These are phyloP conservation scores for Chionomys nivalis DNA, from an alignment of 2,113 vertebrate genomes.

Conservation along the genomic window DNA sequence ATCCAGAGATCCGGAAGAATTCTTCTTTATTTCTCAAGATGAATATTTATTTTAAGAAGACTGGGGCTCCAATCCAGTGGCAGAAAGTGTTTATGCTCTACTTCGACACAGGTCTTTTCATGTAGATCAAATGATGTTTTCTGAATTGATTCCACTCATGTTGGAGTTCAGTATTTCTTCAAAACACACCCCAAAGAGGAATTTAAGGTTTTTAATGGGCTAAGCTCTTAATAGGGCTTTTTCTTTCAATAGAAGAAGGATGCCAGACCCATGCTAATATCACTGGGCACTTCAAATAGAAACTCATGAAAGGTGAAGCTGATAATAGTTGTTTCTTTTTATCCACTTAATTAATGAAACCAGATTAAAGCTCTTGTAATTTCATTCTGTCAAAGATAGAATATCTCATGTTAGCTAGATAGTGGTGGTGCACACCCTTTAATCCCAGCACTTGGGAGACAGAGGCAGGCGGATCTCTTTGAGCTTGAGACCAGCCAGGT, in stretches of 20 bases:
- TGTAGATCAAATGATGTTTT: slow-evolving; percentile 50
- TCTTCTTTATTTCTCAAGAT: slow-evolving; percentile 5
- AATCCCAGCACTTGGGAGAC: neutral
- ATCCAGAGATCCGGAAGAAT: neutral
- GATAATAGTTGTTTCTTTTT: neutral
- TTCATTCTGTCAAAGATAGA: slow-evolving; percentile 44
- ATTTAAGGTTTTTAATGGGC: neutral
- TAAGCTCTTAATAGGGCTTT: neutral
- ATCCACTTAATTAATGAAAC: neutral
- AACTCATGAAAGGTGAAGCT: neutral
- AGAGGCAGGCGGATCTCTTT: neutral
- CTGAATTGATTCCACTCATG: neutral
- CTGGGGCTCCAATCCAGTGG: neutral
- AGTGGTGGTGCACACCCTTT: neutral
- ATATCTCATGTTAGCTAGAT: neutral
- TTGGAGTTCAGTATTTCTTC: neutral
- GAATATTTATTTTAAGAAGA: neutral
- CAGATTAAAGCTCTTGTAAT: slow-evolving; percentile 18
- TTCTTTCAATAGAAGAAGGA: neutral
- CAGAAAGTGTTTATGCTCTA: neutral
- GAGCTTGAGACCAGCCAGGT: neutral
- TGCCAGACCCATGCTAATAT: neutral
- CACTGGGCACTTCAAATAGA: neutral
- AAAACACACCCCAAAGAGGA: neutral
- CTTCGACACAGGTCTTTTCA: slow-evolving; percentile 34